phyloP scores from a whole-genome alignment of 2,888 invertebrate genomes.

The Endotricha flammealis region DNA sequence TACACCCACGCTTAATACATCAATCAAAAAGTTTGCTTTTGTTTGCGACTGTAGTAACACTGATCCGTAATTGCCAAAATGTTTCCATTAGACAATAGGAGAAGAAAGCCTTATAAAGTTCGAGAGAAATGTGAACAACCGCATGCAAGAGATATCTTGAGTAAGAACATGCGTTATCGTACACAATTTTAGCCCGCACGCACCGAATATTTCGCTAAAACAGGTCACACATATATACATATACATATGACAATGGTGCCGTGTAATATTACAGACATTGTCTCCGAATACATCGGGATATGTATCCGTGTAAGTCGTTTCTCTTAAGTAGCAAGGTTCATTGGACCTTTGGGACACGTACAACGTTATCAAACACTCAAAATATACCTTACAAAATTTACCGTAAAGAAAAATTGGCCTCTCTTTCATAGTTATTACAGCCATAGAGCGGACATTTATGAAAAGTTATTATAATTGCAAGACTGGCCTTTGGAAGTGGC shows the following conservation, averaged over 20 bases:
- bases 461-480: constrained; percentile 34
- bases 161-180: constrained; percentile 1
- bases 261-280: constrained; percentile 18
- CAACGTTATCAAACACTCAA: constrained; percentile 9
- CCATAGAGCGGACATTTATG: constrained; percentile 24
- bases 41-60: neutral
- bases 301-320: constrained; percentile 7
- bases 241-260: constrained; percentile 16
- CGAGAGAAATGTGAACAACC: neutral
- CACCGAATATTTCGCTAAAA: constrained; percentile 10
- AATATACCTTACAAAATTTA: constrained; percentile 6
- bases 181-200: constrained; percentile 11
- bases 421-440: constrained; percentile 27
- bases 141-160: neutral
- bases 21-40: too few relatives aligned
- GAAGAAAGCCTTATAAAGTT: neutral
- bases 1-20: too few relatives aligned
- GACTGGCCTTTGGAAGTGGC: constrained; percentile 7
- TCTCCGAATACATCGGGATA: constrained; percentile 8
- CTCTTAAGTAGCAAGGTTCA: constrained; percentile 10
- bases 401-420: constrained; percentile 25
- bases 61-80: neutral
- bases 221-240: constrained; percentile 11
- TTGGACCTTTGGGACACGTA: constrained; percentile 10
- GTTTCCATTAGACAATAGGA: neutral